Conservation (phyloP, 1,140 invertebrate species). For the Apis laboriosa region DNA sequence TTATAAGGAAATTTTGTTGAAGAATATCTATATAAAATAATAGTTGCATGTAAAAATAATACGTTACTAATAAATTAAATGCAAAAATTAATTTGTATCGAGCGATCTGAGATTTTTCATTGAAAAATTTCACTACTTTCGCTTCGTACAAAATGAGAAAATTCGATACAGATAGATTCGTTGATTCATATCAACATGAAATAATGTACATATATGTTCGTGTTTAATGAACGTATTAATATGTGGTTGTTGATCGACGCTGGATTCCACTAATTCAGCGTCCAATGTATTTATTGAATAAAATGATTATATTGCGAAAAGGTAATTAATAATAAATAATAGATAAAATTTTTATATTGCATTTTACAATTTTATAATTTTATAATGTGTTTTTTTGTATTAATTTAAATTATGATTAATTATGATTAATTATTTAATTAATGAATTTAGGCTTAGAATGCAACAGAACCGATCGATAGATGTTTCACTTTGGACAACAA, state of each 20-base stretch:
- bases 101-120: not conserved
- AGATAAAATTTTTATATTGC: not conserved
- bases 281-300: not conserved
- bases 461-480: constrained; percentile 77
- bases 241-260: not conserved
- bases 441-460: constrained; percentile 70
- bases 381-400: not conserved
- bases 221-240: not conserved
- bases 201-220: no score
- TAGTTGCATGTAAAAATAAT: not conserved
- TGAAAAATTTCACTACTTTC: not conserved
- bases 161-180: no score
- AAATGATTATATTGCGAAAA: not conserved
- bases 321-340: not conserved
- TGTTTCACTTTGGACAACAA: constrained; percentile 75
- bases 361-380: no score
- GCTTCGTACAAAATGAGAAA: not conserved
- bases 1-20: not conserved
- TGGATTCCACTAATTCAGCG: not conserved
- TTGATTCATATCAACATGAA: not conserved
- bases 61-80: no score
- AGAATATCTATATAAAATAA: not conserved
- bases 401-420: not conserved
- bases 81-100: no score
- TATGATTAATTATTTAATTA: constrained; percentile 19